These are phyloP conservation scores for Clitarchus hookeri DNA, from an alignment of 2,888 invertebrate species.

Conservation along the genomic window DNA sequence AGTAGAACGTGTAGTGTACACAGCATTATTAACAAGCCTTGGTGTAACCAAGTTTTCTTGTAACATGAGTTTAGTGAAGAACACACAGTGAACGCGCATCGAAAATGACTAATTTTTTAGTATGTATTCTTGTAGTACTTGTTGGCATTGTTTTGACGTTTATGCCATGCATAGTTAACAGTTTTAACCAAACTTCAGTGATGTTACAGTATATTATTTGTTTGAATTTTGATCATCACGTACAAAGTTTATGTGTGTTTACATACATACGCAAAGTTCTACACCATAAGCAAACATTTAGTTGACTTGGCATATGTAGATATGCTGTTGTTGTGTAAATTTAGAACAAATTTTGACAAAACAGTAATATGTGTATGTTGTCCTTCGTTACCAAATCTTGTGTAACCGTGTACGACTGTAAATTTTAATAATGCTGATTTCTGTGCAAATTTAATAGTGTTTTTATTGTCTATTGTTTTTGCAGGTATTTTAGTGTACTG, in stretches of 20 bases:
- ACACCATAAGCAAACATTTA: too few species aligned
- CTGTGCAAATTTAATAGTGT: too few species aligned
- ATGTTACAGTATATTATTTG: neutral
- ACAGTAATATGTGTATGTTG: too few species aligned
- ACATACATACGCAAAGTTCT: too few species aligned
- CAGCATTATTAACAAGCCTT: neutral
- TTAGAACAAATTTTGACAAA: too few species aligned
- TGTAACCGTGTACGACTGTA: too few species aligned
- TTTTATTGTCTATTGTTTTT: neutral
- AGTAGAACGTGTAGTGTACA: constrained; percentile 14
- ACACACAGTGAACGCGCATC: neutral
- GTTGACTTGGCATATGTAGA: too few species aligned
- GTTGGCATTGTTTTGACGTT: neutral
- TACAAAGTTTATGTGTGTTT: too few species aligned
- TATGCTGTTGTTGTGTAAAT: too few species aligned
- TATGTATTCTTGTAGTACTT: neutral
- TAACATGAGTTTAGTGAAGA: neutral
- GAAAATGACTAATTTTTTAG: neutral
- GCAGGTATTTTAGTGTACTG: neutral
- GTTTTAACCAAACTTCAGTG: neutral
- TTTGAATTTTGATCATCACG: neutral
- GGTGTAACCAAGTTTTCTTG: neutral
- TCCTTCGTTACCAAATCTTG: too few species aligned
- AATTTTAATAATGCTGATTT: too few species aligned
- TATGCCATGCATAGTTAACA: neutral